Percentiles rank a stretch among this genome's conserved stretches.
Evolutionary conservation across 1,140 invertebrate species (phyloP).

Genomic region (Drosophila repletoides): DNA sequence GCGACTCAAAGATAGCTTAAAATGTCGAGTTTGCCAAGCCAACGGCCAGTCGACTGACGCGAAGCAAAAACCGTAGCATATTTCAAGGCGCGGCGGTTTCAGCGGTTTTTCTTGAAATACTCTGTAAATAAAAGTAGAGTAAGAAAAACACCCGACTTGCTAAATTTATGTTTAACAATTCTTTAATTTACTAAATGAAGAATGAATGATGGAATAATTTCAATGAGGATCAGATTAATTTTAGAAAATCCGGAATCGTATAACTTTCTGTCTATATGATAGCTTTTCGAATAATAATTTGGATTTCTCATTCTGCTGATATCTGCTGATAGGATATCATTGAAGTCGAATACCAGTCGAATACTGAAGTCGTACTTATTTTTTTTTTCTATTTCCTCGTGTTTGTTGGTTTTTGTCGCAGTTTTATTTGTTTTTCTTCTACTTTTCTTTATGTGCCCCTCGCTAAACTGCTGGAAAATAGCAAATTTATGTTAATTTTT

Average conservation of each 20-base stretch:
- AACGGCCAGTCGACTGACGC: conserved; percentile 8
- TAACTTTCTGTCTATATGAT: background rate
- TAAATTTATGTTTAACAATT: background rate
- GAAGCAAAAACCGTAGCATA: conserved; percentile 18
- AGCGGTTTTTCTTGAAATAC: background rate
- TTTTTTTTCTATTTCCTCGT: conserved; percentile 9
- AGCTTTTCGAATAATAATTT: conserved; percentile 6
- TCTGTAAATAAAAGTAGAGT: background rate
- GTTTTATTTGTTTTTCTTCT: conserved; percentile 52
- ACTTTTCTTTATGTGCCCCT: conserved; percentile 24
- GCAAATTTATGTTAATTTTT: conserved; percentile 76
- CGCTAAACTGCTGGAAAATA: conserved; percentile 60
- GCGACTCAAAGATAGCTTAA: conserved; percentile 30
- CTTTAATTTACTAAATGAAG: too few relatives aligned
- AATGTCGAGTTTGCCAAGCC: conserved; percentile 34
- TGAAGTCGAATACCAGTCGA: background rate
- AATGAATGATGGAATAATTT: too few relatives aligned
- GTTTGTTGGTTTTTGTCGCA: conserved; percentile 3
- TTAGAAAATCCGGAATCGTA: too few relatives aligned
- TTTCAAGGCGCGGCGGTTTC: conserved; percentile 9
- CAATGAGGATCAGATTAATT: too few relatives aligned
- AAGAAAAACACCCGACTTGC: background rate
- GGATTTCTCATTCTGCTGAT: too few relatives aligned
- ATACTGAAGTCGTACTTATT: background rate
- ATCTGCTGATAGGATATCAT: conserved; percentile 17